Evolutionary conservation across 2,113 vertebrate species (phyloP).

Genomic region (Myxocyprinus asiaticus): DNA sequence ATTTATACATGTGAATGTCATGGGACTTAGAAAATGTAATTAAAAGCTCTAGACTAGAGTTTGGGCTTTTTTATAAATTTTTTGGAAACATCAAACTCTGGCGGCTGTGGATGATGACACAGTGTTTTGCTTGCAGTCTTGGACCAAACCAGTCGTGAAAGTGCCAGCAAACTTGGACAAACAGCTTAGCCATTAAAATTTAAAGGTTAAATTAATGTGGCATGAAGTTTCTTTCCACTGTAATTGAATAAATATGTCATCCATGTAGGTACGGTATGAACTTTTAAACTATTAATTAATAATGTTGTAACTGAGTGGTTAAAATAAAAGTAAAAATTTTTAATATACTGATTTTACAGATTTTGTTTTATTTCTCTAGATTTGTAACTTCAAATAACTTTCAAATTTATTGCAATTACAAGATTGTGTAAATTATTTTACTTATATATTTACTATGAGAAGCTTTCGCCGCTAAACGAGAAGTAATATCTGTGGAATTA

Average conservation of each 20-base stretch:
- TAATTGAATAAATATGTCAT: constrained; percentile 43
- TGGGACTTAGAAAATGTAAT: constrained; percentile 59
- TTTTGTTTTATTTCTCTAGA: too few relatives aligned
- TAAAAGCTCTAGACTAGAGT: constrained; percentile 55
- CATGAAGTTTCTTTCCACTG: constrained; percentile 65
- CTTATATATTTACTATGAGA: constrained; percentile 59
- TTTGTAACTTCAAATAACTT: too few relatives aligned
- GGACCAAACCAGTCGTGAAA: constrained; percentile 32
- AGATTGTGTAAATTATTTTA: too few relatives aligned
- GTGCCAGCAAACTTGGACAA: constrained; percentile 57
- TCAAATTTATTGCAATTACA: too few relatives aligned
- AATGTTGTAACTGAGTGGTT: too few relatives aligned
- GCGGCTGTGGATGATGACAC: constrained; percentile 58
- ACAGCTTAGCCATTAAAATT: constrained; percentile 71
- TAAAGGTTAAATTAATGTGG: constrained; percentile 68
- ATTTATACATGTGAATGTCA: constrained; percentile 45
- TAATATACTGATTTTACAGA: too few relatives aligned
- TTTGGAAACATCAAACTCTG: constrained; percentile 59
- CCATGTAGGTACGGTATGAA: neutral
- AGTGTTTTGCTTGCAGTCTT: constrained; percentile 57
- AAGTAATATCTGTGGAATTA: constrained; percentile 19
- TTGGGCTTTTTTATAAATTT: constrained; percentile 37
- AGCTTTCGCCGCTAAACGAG: constrained; percentile 55
- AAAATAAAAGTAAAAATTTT: too few relatives aligned
- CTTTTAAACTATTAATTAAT: too few relatives aligned